Base-by-base conservation (phyloP, 2,888 invertebrate species). In the Adela reaumurella region DNA sequence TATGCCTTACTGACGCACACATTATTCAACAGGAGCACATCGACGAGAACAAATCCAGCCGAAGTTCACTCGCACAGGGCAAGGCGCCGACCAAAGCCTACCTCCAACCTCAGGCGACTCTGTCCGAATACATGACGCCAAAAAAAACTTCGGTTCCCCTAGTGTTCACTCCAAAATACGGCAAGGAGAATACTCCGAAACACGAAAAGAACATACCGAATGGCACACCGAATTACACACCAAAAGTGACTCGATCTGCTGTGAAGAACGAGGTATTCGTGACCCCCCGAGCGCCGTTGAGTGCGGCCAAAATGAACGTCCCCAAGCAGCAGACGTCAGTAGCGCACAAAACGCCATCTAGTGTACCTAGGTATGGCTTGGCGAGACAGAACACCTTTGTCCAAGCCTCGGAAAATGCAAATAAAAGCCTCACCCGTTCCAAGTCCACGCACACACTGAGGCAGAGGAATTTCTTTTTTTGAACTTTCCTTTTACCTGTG, bases 51-150 rank as follows among this genome's bases (percentile, higher is more conserved):
- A 68, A 74, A 46, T 77, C 81, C 53, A 62, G 81, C 19, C 77
- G 83, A 51, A 84, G 84, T 53, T 83, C 84, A 0, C 64, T 83
- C 63, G 68, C 69, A 17, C 62, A 64, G 1, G 60, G 60, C 16
- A 64, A 61, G 35, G 57, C 55, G 17, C 61, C 64, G 20, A 56
- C 64, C 2, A 24, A 20, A 4, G n/a, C n/a, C 64, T 55, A 52
- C 54, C 62, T 2, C 53, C 54, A 1, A 61, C 62, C 29, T 59
- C 58, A 2, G 63, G 64, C 45, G 57, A 47, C 8, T 58, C 52
- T n/a, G n/a, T n/a, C n/a, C n/a, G n/a, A n/a, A n/a, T n/a, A n/a
- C n/a, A n/a, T n/a, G 17, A 65, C 68, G 49, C 69, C 67, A 59
- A 71, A 68, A 64, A 71, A 67, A 63, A 65, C 62, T 54, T 59